These are phyloP conservation scores for Gallinago stenura DNA, from an alignment of 2,797 vertebrate species.

Conservation along the genomic window DNA sequence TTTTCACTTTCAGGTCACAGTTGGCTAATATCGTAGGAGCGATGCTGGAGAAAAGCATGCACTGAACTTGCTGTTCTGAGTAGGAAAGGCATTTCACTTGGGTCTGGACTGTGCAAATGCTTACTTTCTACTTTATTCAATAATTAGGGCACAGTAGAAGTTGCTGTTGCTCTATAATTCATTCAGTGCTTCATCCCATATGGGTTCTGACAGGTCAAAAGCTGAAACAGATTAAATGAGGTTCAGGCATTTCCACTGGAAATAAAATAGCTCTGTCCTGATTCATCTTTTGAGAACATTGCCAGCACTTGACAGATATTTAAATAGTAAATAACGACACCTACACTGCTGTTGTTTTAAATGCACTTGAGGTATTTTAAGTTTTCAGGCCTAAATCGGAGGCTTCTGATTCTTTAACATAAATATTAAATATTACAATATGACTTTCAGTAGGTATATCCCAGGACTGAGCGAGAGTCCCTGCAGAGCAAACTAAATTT, in stretches of 20 bases:
- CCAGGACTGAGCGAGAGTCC: not conserved
- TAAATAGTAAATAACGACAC: conserved; percentile 32
- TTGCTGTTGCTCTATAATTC: not conserved
- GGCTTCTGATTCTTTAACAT: not conserved
- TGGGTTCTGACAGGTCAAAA: conserved; percentile 55
- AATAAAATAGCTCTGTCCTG: conserved; percentile 51
- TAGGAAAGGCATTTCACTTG: not conserved
- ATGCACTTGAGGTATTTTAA: not conserved
- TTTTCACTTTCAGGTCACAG: conserved; percentile 54
- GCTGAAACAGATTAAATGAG: conserved; percentile 48
- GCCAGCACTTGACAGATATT: conserved; percentile 15
- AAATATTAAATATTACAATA: not conserved
- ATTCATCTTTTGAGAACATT: conserved; percentile 33
- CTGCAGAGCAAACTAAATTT: not conserved
- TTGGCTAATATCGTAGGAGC: not conserved
- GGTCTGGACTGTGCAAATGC: not conserved
- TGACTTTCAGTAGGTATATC: not conserved
- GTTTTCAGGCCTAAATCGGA: not conserved
- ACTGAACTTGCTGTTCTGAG: not conserved
- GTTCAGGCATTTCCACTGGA: conserved; percentile 35
- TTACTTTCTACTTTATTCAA: conserved; percentile 8
- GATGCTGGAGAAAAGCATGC: not conserved
- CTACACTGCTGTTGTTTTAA: not conserved
- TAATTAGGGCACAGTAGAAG: conserved; percentile 28
- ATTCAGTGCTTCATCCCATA: not conserved